A percentile compares a stretch with the other conserved stretches of the same genome.
phyloP scores from a whole-genome alignment of 2,888 invertebrate species.

The Frankliniella fusca region DNA sequence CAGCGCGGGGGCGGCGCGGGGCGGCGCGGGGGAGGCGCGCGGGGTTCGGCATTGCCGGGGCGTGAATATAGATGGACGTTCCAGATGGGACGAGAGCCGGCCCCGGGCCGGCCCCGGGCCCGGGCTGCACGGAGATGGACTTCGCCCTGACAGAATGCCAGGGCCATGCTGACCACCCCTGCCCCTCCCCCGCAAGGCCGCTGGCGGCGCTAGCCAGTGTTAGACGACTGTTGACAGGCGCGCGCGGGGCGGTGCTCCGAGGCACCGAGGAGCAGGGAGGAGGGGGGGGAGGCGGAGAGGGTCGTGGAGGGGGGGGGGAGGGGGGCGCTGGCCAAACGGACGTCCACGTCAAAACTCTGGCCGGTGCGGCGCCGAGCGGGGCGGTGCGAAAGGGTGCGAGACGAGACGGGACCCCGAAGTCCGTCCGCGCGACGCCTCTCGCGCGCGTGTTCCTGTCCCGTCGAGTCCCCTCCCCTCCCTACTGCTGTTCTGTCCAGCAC shows the following conservation, averaged over 20 bases:
- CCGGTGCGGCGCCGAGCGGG: background rate
- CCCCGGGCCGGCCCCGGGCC: too few relatives aligned
- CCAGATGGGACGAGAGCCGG: slow-evolving; percentile 2
- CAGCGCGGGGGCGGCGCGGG: background rate
- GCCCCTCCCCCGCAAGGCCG: background rate
- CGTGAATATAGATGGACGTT: slow-evolving; percentile 22
- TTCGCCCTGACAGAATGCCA: slow-evolving; percentile 1
- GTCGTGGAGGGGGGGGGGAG: background rate
- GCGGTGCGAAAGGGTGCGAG: slow-evolving; percentile 6
- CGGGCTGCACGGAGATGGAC: slow-evolving; percentile 16
- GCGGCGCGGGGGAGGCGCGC: background rate
- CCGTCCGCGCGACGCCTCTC: too few relatives aligned
- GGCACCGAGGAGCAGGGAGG: background rate
- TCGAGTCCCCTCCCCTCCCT: too few relatives aligned
- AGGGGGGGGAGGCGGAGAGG: background rate
- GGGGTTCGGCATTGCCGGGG: background rate
- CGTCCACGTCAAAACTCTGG: slow-evolving; percentile 20
- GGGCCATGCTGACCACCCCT: background rate
- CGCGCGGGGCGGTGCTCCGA: slow-evolving; percentile 3
- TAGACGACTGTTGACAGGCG: slow-evolving; percentile 24
- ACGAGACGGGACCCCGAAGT: too few relatives aligned
- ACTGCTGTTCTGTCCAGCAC: too few relatives aligned
- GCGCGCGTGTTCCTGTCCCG: too few relatives aligned
- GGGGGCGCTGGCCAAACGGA: background rate
- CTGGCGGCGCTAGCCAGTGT: background rate